Conservation (phyloP, 2,797 vertebrate species). For the Naso thynnoides region DNA sequence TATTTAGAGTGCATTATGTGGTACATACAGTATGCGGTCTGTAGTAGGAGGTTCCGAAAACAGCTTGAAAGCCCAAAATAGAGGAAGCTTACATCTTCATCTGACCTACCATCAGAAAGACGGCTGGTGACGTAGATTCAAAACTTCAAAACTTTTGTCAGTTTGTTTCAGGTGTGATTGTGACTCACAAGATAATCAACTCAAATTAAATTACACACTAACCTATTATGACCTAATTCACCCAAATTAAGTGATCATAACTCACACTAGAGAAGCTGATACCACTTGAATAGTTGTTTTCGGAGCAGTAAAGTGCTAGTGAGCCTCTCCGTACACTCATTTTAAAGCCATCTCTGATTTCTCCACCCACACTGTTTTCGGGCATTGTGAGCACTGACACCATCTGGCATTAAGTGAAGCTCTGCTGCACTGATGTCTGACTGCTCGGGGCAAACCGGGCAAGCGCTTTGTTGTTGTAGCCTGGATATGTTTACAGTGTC, state of each 20-base stretch:
- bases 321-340: slow-evolving; percentile 35
- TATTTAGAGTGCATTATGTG: too few relatives aligned
- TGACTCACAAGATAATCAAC: not conserved
- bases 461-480: slow-evolving; percentile 52
- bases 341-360: slow-evolving; percentile 49
- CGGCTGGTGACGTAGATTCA: not conserved
- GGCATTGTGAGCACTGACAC: slow-evolving; percentile 59
- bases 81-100: too few relatives aligned
- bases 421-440: slow-evolving; percentile 53
- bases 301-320: slow-evolving; percentile 32
- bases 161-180: not conserved
- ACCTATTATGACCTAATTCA: not conserved
- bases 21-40: too few relatives aligned
- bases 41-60: too few relatives aligned
- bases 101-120: not conserved
- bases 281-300: slow-evolving; percentile 17
- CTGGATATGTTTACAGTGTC: slow-evolving; percentile 65
- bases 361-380: slow-evolving; percentile 56
- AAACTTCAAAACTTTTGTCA: not conserved
- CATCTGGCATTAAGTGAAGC: slow-evolving; percentile 71
- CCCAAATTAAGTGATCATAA: not conserved
- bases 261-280: not conserved
- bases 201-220: slow-evolving; percentile 6
- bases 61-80: not conserved
- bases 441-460: slow-evolving; percentile 67